phyloP scores from a whole-genome alignment of 2,888 invertebrate genomes.

The Polymixis flavicincta region DNA sequence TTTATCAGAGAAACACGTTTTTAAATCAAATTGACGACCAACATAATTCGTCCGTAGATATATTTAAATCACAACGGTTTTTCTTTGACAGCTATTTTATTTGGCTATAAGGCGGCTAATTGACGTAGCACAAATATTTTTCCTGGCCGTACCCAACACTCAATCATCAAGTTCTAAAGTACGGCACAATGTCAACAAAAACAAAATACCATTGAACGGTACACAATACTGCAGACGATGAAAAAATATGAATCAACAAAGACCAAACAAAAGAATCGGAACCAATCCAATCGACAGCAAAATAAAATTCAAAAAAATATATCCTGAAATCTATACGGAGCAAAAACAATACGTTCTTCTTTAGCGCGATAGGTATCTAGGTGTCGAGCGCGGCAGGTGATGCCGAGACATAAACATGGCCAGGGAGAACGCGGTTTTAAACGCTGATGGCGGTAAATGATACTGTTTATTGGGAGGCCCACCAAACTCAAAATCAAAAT shows the following conservation, averaged over 20 bases:
- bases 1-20: neutral
- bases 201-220: neutral
- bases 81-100: neutral
- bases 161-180: neutral
- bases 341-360: constrained; percentile 62
- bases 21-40: neutral
- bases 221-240: constrained; percentile 20
- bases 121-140: neutral
- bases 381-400: constrained; percentile 61
- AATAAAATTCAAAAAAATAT: constrained; percentile 61
- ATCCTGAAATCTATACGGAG: constrained; percentile 45
- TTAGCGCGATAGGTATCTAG: constrained; percentile 54
- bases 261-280: constrained; percentile 48
- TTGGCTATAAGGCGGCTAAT: neutral
- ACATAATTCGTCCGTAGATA: neutral
- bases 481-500: neutral
- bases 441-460: neutral
- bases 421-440: constrained; percentile 2
- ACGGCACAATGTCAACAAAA: neutral
- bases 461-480: neutral
- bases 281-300: constrained; percentile 56
- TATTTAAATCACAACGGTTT: neutral
- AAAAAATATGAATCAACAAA: constrained; percentile 56
- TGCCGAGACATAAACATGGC: constrained; percentile 47
- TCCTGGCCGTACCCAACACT: neutral